Percentiles rank a stretch among this genome's conserved stretches.
Conservation (phyloP, 35 echinoderm and acorn worm genomes). For the Ophiothrix spiculata region DNA sequence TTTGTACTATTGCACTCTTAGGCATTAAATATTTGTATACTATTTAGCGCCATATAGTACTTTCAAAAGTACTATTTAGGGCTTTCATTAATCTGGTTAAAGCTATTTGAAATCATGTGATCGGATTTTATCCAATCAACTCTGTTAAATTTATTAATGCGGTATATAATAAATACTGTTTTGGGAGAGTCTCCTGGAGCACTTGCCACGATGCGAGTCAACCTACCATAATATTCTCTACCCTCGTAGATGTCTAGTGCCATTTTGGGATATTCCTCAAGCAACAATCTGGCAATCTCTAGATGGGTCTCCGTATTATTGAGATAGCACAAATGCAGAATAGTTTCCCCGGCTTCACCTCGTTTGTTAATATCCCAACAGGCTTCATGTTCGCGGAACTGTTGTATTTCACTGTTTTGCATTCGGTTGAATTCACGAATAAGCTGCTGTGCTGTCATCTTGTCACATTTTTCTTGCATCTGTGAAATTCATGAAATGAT, state of each 20-base stretch:
- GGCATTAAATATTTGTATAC: too few relatives aligned
- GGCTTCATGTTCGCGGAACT: slow-evolving; percentile 55
- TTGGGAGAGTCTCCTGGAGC: too few relatives aligned
- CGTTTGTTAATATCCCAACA: slow-evolving; percentile 85
- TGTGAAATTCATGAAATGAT: neutral
- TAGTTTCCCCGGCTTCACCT: slow-evolving; percentile 88
- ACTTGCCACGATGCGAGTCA: neutral
- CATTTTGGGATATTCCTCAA: slow-evolving; percentile 66
- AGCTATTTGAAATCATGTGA: too few relatives aligned
- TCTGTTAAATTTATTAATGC: too few relatives aligned
- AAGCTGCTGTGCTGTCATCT: slow-evolving; percentile 32
- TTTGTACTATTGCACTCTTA: too few relatives aligned
- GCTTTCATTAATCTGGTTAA: too few relatives aligned
- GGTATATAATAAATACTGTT: too few relatives aligned
- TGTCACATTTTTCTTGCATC: neutral
- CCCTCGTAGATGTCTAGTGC: slow-evolving; percentile 86
- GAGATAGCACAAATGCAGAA: slow-evolving; percentile 81
- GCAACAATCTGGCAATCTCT: slow-evolving; percentile 47
- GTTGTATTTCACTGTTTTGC: slow-evolving; percentile 41
- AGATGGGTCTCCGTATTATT: slow-evolving; percentile 75
- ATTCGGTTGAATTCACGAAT: slow-evolving; percentile 35
- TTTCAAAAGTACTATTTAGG: too few relatives aligned
- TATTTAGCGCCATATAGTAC: too few relatives aligned
- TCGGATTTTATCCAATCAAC: too few relatives aligned
- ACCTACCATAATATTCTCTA: slow-evolving; percentile 81